Conservation (phyloP, 2,113 vertebrate species). For the Plotosus lineatus region DNA sequence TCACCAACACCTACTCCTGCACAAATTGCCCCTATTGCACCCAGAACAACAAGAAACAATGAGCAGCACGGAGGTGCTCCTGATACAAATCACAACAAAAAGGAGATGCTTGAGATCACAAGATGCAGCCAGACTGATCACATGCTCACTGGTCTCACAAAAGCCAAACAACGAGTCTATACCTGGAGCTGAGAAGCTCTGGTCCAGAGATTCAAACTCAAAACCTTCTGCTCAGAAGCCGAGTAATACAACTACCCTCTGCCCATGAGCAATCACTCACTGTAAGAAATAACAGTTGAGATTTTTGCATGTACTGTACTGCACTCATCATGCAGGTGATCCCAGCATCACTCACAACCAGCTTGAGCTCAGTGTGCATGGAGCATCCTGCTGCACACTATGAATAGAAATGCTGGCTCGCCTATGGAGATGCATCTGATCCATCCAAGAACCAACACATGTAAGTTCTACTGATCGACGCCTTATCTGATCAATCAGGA, state of each 20-base stretch:
- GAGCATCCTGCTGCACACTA: too few relatives aligned
- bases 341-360: neutral
- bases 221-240: neutral
- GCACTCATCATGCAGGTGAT: neutral
- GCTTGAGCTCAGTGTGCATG: neutral
- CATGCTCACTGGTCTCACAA: neutral
- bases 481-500: neutral
- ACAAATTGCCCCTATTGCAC: neutral
- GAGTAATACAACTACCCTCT: neutral
- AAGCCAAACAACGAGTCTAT: neutral
- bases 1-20: neutral
- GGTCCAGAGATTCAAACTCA: neutral
- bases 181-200: neutral
- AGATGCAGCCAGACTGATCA: neutral
- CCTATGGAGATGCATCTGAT: neutral
- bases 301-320: neutral
- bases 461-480: neutral
- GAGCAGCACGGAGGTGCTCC: neutral
- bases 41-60: slow-evolving; percentile 12
- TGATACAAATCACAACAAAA: slow-evolving; percentile 15
- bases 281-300: neutral
- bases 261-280: neutral
- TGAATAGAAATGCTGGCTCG: neutral
- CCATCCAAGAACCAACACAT: neutral
- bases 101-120: neutral